Evolutionary conservation across 2,888 invertebrate genomes (phyloP).

Genomic region (Hirtodrosophila duncani): DNA sequence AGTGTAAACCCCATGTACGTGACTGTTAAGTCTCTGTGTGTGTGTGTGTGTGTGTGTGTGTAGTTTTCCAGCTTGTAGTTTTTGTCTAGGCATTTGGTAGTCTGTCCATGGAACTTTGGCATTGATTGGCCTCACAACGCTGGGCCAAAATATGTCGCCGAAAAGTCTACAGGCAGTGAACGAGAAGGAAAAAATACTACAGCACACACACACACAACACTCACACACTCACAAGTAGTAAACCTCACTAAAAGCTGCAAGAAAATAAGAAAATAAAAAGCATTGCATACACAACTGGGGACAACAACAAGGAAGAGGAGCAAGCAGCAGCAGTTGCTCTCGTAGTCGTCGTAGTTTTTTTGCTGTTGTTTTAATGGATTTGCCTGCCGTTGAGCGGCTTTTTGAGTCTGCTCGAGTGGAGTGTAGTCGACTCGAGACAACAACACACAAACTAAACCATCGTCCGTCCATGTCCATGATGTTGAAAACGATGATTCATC

Average conservation of each 20-base stretch:
- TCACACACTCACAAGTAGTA: slow-evolving; percentile 12
- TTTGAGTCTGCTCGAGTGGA: no score
- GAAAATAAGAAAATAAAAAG: slow-evolving; percentile 6
- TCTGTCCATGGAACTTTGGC: slow-evolving; percentile 29
- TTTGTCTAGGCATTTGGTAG: no score
- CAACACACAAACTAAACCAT: no score
- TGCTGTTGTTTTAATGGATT: slow-evolving; percentile 27
- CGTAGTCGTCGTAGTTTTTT: slow-evolving; percentile 1
- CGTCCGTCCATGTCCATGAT: no score
- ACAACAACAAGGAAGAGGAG: no score
- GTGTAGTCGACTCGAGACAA: no score
- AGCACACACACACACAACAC: slow-evolving; percentile 11
- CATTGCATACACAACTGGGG: slow-evolving; percentile 32
- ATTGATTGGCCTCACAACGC: slow-evolving; percentile 42
- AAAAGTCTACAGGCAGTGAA: slow-evolving; percentile 19
- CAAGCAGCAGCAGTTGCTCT: slow-evolving; percentile 3
- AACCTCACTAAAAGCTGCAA: slow-evolving; percentile 40
- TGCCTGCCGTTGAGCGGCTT: slow-evolving; percentile 32
- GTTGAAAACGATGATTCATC: slow-evolving; percentile 38
- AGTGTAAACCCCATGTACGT: no score
- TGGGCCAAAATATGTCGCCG: slow-evolving; percentile 26
- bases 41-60: no score
- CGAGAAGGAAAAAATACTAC: slow-evolving; percentile 2
- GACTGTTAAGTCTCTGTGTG: no score
- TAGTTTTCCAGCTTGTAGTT: no score